Conservation (phyloP, 2,113 vertebrate species). For the Odontesthes bonariensis region DNA sequence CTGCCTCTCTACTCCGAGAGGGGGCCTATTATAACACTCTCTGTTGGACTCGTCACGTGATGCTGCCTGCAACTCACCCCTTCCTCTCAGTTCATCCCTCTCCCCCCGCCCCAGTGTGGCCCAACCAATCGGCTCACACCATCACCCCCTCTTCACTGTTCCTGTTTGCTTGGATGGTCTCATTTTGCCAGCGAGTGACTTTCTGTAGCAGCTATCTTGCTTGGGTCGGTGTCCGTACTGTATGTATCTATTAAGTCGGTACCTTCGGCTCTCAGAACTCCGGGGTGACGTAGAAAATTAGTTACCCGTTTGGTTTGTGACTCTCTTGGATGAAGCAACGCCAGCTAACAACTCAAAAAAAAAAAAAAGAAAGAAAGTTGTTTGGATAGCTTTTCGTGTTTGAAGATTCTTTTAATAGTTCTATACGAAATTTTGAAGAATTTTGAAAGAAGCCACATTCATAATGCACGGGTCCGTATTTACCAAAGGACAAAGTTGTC, state of each 20-base stretch:
- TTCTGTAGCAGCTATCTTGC: constrained; percentile 53
- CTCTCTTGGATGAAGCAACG: no score
- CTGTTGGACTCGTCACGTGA: constrained; percentile 84
- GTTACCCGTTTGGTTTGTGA: no score
- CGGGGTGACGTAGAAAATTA: no score
- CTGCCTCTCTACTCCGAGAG: constrained; percentile 82
- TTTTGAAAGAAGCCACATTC: no score
- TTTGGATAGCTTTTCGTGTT: no score
- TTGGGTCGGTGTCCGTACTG: not conserved
- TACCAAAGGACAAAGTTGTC: no score
- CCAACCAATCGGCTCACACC: constrained; percentile 67
- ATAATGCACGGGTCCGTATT: no score
- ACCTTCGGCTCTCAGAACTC: no score
- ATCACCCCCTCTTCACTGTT: constrained; percentile 58
- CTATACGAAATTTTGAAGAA: no score
- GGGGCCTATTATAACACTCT: constrained; percentile 85
- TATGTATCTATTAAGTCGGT: constrained; percentile 23
- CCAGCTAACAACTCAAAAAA: no score
- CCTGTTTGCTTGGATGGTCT: constrained; percentile 72
- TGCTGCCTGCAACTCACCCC: constrained; percentile 29
- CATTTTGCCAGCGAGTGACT: constrained; percentile 76
- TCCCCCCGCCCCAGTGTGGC: constrained; percentile 34
- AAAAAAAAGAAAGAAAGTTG: no score
- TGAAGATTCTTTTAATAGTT: no score
- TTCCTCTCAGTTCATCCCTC: not conserved